phyloP scores from a whole-genome alignment of 2,113 vertebrate species.

The Murina feae region DNA sequence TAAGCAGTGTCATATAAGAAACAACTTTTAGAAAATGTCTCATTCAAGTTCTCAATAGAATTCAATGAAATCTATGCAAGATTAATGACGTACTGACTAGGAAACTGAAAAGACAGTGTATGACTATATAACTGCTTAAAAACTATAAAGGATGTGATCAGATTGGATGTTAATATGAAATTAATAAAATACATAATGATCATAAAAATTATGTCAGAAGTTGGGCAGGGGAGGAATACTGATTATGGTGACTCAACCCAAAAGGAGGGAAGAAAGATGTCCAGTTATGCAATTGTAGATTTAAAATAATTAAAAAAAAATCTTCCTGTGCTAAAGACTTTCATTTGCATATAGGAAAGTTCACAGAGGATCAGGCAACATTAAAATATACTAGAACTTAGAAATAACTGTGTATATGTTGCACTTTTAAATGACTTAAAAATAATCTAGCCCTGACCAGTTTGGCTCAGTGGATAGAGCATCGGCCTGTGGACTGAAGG shows the following conservation, averaged over 20 bases:
- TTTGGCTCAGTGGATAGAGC: no score
- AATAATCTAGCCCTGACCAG: no score
- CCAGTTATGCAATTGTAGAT: not conserved
- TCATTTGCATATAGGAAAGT: not conserved
- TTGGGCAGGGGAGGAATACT: not conserved
- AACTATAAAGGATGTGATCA: not conserved
- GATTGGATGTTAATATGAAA: not conserved
- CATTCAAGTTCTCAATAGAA: not conserved
- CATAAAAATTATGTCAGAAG: not conserved
- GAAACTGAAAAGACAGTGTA: not conserved
- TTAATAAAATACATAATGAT: not conserved
- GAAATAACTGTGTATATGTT: not conserved
- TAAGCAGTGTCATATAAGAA: not conserved
- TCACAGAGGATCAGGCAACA: not conserved
- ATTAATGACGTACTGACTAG: not conserved
- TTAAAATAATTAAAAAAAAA: slow-evolving; percentile 14
- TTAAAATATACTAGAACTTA: not conserved
- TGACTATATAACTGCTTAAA: not conserved
- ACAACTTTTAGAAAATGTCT: not conserved
- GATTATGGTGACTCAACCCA: not conserved
- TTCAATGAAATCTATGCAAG: not conserved
- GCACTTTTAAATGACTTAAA: not conserved
- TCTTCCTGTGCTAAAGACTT: not conserved
- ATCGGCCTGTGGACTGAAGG: no score
- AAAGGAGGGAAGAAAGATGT: not conserved